Conservation (phyloP, 2,888 invertebrate species). For the Podabrus alpinus region DNA sequence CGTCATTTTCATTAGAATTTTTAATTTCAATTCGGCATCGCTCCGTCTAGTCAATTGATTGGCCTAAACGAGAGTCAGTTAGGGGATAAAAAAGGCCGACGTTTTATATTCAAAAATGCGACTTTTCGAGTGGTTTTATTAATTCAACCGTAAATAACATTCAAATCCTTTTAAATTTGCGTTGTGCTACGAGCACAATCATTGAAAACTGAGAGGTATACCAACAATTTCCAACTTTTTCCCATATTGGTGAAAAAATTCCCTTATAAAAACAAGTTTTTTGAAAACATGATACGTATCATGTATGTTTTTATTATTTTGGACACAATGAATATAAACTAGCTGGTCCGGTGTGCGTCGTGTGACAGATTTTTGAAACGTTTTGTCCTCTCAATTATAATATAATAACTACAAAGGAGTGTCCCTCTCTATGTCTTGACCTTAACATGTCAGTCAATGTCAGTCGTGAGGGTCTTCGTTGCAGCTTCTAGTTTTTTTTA, state of each 20-base stretch:
- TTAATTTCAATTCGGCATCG: conserved; percentile 16
- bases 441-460: conserved; percentile 26
- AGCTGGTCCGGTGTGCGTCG: conserved; percentile 41
- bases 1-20: conserved; percentile 11
- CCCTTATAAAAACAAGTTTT: conserved; percentile 17
- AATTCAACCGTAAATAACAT: conserved; percentile 34
- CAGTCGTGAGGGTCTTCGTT: background rate
- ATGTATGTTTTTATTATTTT: conserved; percentile 25
- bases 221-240: background rate
- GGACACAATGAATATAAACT: conserved; percentile 33
- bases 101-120: conserved; percentile 13
- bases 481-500: background rate
- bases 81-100: background rate
- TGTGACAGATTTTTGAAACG: conserved; percentile 50
- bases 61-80: background rate
- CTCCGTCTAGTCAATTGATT: background rate
- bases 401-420: conserved; percentile 48
- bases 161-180: conserved; percentile 11
- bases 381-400: conserved; percentile 50
- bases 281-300: conserved; percentile 12
- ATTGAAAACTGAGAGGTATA: background rate
- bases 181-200: background rate
- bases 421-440: conserved; percentile 44
- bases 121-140: conserved; percentile 31
- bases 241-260: background rate